Base-by-base conservation (phyloP, 2,888 invertebrate genomes). In the Eumacrocentrus americanus region DNA sequence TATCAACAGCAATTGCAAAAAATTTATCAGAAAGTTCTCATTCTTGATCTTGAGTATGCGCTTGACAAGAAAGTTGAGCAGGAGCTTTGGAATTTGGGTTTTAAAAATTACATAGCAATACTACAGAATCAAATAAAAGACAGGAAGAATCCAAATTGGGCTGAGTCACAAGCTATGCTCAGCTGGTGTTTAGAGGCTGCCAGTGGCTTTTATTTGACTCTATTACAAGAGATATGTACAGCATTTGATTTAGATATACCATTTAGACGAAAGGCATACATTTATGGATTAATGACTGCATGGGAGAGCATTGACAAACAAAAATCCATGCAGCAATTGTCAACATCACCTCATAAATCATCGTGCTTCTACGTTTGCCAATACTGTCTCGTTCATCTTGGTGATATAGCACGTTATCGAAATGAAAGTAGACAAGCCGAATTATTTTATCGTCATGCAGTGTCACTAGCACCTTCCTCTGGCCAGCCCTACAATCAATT, bases 401-500 rank as follows among this genome's bases (percentile, higher is more conserved):
- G 95, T 0, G 94, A 94, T 76, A 85, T 94, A 69, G 91, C 94
- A 20, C 87, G 94, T 6, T 95, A 95, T 76, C 83, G 91, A 63
- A 91, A 91, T 72, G 91, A 92, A 79, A 86, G 89, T 66, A 86
- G 89, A 50, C 90, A 92, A 75, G 93, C 94, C 0, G 92, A 93
- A 77, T 89, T 89, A 12, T 94, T 92, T 81, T 94, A 95, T 81
- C 89, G 90, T 69, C 90, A 91, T 81, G 91, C 91, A 42, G 86
- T 91, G 48, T 84, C 86, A 50, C 85, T 91, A 57, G 89, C 89
- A 2, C 90, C 91, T 56, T 87, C 87, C 68, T 90, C 89, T 63
- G 94, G 94, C 3, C 94, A 94, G 80, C 94, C 94, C 0, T 95
- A 94, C 82, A 94, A 95, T 82, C 94, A 95, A 82, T 83, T 94